These are phyloP conservation scores for Polydrusus pterygomalis DNA, from an alignment of 2,888 invertebrate genomes.

Conservation along the genomic window DNA sequence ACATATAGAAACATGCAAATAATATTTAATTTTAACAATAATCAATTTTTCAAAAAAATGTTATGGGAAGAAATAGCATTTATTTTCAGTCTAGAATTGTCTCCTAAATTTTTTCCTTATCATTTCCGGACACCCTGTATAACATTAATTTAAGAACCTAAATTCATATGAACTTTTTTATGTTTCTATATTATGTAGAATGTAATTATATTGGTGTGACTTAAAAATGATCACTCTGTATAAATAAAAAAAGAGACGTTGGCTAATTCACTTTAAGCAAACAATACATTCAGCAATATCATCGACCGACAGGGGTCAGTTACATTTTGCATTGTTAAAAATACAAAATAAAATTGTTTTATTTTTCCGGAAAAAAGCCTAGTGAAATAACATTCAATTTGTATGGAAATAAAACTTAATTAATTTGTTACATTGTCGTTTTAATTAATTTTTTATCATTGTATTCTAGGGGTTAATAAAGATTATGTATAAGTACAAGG, in stretches of 20 bases:
- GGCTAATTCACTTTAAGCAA: slow-evolving; percentile 5
- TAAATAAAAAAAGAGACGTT: slow-evolving; percentile 9
- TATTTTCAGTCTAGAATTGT: too few relatives aligned
- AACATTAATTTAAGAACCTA: too few relatives aligned
- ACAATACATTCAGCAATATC: slow-evolving; percentile 25
- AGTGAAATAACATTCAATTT: slow-evolving; percentile 17
- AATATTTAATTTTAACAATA: too few relatives aligned
- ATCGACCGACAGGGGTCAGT: slow-evolving; percentile 26
- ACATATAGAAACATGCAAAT: too few relatives aligned
- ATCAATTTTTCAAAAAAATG: too few relatives aligned
- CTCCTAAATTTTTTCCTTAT: too few relatives aligned
- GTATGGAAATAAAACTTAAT: slow-evolving; percentile 14
- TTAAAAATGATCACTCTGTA: background rate
- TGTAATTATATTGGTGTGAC: too few relatives aligned
- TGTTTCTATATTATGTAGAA: too few relatives aligned
- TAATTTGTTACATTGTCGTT: slow-evolving; percentile 19
- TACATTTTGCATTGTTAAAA: slow-evolving; percentile 34
- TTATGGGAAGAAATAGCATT: too few relatives aligned
- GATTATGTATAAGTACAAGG: too few relatives aligned
- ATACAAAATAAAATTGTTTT: slow-evolving; percentile 6
- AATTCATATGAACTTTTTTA: too few relatives aligned
- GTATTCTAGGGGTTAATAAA: background rate
- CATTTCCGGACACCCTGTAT: too few relatives aligned
- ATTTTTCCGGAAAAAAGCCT: background rate
- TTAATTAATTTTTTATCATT: background rate